These are phyloP conservation scores for Cerastis leucographa DNA, from an alignment of 2,888 invertebrate genomes.

Conservation along the genomic window DNA sequence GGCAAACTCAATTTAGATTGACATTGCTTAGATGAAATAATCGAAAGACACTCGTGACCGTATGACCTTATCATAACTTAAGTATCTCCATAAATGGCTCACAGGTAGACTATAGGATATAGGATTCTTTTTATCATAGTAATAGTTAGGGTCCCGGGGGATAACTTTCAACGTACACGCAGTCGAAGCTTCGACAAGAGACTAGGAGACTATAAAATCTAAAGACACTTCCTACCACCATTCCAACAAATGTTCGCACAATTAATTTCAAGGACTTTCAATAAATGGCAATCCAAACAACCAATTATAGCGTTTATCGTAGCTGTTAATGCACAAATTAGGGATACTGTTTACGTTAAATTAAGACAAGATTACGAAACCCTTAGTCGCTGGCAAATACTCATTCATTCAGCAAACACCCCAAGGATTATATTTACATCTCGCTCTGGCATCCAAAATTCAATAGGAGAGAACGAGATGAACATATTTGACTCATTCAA, in stretches of 20 bases:
- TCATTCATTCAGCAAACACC: constrained; percentile 39
- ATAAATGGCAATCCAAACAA: constrained; percentile 39
- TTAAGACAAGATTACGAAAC: constrained; percentile 65
- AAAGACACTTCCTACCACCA: background rate
- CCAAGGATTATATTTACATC: constrained; percentile 18
- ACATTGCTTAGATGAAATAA: background rate
- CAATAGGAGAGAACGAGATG: constrained; percentile 38
- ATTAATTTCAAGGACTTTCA: constrained; percentile 10
- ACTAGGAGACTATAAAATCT: background rate
- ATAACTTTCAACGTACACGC: background rate
- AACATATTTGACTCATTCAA: constrained; percentile 29
- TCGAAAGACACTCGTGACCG: background rate
- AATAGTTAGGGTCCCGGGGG: background rate
- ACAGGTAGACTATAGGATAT: background rate
- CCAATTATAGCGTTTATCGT: constrained; percentile 58
- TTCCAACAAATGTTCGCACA: background rate
- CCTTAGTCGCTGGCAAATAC: constrained; percentile 49
- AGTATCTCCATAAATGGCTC: background rate
- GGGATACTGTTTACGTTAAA: constrained; percentile 64
- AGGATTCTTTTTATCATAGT: background rate
- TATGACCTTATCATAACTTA: background rate
- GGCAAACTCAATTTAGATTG: background rate
- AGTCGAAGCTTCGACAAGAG: background rate
- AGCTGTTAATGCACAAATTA: constrained; percentile 52
- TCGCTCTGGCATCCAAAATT: constrained; percentile 9